Conservation (phyloP, 2,113 vertebrate genomes). For the Hystrix brachyura region DNA sequence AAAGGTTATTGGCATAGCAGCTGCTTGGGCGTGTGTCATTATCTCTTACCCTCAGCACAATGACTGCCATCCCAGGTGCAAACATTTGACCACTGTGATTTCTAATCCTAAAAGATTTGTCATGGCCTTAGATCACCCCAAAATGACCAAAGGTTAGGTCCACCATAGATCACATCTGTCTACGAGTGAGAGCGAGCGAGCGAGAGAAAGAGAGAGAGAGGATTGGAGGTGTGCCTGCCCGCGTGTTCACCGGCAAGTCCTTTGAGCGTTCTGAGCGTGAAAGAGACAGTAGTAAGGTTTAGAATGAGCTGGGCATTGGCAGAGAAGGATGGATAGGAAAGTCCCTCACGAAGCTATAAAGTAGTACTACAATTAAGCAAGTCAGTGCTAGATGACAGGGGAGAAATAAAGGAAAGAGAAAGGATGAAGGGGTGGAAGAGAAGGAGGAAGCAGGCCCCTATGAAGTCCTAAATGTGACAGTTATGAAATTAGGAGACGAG, state of each 20-base stretch:
- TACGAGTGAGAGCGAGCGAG: not conserved
- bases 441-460: not conserved
- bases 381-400: not conserved
- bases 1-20: slow-evolving; percentile 40
- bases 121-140: not conserved
- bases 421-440: not conserved
- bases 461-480: not conserved
- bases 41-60: slow-evolving; percentile 3
- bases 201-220: not conserved
- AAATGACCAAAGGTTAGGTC: slow-evolving; percentile 29
- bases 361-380: not conserved
- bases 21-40: slow-evolving; percentile 10
- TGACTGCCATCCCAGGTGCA: not conserved
- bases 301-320: not conserved
- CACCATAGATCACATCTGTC: not conserved
- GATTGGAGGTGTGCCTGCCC: too few species aligned
- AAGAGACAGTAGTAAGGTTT: not conserved
- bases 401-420: not conserved
- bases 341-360: not conserved
- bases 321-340: slow-evolving; percentile 25
- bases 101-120: slow-evolving; percentile 4
- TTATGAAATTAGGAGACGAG: slow-evolving; percentile 24
- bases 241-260: not conserved
- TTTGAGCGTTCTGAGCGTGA: not conserved
- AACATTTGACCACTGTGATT: not conserved